Conservation (phyloP, 2,888 invertebrate species). For the Scelioninae gen. 2 region DNA sequence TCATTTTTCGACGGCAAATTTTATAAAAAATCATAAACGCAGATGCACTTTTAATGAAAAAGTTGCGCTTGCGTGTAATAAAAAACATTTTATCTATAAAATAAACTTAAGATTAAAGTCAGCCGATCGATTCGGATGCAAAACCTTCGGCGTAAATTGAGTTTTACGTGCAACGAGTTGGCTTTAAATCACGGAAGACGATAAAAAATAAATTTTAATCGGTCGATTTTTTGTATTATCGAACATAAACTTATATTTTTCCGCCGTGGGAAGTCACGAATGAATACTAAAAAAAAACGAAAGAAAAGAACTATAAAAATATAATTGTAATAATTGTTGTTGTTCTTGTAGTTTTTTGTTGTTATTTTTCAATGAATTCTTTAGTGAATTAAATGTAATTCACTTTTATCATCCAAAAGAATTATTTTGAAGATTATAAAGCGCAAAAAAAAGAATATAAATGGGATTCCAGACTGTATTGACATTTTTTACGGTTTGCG, state of each 20-base stretch:
- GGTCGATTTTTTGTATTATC: conserved; percentile 26
- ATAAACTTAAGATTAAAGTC: conserved; percentile 50
- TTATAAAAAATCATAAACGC: conserved; percentile 10
- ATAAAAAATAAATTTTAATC: conserved; percentile 43
- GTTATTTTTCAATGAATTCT: conserved; percentile 10
- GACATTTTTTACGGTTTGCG: conserved; percentile 27
- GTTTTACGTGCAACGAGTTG: conserved; percentile 29
- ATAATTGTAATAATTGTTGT: too few species aligned
- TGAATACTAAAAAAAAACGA: too few species aligned
- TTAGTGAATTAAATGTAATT: neutral
- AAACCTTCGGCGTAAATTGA: conserved; percentile 36
- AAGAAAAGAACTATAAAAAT: neutral
- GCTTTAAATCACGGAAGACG: conserved; percentile 33
- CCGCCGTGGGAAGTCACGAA: conserved; percentile 8
- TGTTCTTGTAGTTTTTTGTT: too few species aligned
- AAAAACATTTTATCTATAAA: conserved; percentile 36
- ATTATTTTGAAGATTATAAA: conserved; percentile 34
- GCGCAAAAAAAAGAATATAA: conserved; percentile 22
- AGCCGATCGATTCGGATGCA: conserved; percentile 38
- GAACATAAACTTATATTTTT: conserved; percentile 22
- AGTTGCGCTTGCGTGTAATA: conserved; percentile 20
- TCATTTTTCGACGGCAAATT: conserved; percentile 1
- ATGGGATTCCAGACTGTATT: conserved; percentile 12
- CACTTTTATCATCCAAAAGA: conserved; percentile 5
- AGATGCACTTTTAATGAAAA: conserved; percentile 37